These are phyloP conservation scores for Cyprinodon brontotheroides DNA, from an alignment of 2,113 vertebrate genomes.

Conservation along the genomic window DNA sequence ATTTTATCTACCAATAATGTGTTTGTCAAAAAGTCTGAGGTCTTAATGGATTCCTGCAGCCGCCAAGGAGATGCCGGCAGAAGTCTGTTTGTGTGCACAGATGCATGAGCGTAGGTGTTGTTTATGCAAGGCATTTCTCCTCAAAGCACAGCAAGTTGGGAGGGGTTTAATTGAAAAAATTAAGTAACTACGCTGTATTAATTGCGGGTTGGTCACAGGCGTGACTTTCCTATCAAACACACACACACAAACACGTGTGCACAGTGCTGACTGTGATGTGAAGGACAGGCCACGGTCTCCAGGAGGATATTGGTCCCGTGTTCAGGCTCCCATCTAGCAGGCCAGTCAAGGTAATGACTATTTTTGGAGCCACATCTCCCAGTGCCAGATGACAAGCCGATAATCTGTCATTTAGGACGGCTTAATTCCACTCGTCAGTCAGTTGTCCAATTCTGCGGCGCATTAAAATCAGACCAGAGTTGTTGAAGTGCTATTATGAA, in stretches of 20 bases:
- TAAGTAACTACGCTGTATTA: slow-evolving; percentile 47
- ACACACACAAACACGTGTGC: neutral
- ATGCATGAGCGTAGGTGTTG: slow-evolving; percentile 17
- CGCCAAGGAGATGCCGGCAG: slow-evolving; percentile 78
- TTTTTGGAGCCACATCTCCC: slow-evolving; percentile 65
- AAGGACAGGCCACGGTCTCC: slow-evolving; percentile 72
- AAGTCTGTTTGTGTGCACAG: slow-evolving; percentile 53
- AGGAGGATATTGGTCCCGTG: slow-evolving; percentile 75
- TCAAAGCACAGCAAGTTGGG: slow-evolving; percentile 37
- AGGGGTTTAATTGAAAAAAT: slow-evolving; percentile 35
- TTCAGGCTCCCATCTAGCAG: slow-evolving; percentile 60
- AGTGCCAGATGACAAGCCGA: slow-evolving; percentile 62
- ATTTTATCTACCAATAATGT: slow-evolving; percentile 87
- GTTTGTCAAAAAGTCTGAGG: slow-evolving; percentile 84
- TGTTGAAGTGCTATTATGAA: slow-evolving; percentile 59
- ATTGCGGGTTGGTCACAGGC: slow-evolving; percentile 39
- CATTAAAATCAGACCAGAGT: slow-evolving; percentile 66
- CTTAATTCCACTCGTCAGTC: slow-evolving; percentile 72
- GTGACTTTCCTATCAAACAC: slow-evolving; percentile 3
- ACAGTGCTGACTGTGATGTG: slow-evolving; percentile 36
- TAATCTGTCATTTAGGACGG: slow-evolving; percentile 56
- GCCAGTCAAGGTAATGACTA: slow-evolving; percentile 71
- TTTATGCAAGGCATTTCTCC: slow-evolving; percentile 40
- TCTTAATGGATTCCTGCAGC: slow-evolving; percentile 82
- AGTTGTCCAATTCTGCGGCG: slow-evolving; percentile 60